phyloP scores from a whole-genome alignment of 2,797 vertebrate genomes.

The Eremophila alpestris region DNA sequence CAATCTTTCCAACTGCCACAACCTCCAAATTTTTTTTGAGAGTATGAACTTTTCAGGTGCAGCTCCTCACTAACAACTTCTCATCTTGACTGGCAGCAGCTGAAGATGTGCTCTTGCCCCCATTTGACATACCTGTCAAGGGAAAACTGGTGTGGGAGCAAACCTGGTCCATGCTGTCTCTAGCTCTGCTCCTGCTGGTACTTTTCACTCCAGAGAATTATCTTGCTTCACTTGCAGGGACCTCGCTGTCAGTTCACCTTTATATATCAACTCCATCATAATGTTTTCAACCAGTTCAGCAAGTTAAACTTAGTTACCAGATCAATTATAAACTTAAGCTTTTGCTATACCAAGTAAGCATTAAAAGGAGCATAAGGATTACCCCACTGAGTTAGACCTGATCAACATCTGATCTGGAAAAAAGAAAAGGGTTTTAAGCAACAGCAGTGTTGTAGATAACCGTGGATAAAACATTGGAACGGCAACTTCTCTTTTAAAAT shows the following conservation, averaged over 20 bases:
- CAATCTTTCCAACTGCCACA: not conserved
- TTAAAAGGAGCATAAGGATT: not conserved
- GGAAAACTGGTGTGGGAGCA: not conserved
- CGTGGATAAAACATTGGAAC: not conserved
- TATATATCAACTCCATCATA: not conserved
- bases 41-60: not conserved
- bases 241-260: not conserved
- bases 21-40: not conserved
- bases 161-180: not conserved
- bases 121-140: not conserved
- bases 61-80: not conserved
- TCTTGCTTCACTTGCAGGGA: not conserved
- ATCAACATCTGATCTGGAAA: not conserved
- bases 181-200: not conserved
- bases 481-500: not conserved
- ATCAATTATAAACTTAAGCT: not conserved
- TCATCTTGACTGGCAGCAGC: not conserved
- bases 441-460: not conserved
- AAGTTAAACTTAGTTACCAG: not conserved
- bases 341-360: not conserved
- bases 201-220: not conserved
- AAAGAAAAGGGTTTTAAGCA: not conserved
- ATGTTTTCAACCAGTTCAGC: not conserved
- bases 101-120: not conserved
- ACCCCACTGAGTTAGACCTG: not conserved